Base-by-base conservation (phyloP, 2,113 vertebrate species). In the Ptychochromis oligacanthus region DNA sequence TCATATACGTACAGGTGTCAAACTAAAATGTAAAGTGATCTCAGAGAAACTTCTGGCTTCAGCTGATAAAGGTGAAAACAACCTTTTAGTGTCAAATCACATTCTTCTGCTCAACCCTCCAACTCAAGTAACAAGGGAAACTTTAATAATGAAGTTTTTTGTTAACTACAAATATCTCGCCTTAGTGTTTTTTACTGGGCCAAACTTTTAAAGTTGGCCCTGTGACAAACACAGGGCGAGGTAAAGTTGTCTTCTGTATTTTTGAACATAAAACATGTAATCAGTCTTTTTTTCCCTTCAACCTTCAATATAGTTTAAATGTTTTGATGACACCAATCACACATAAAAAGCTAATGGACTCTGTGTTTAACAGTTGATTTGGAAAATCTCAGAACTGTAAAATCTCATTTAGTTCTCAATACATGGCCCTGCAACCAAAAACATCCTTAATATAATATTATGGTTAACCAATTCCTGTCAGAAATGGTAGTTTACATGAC, bases 341-440 rank as follows among this genome's bases (percentile, higher is more conserved):
- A 26, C 0, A 0, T 31, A 52, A 72, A 6, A 70, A 72, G 24
- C 31, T 13, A 20, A n/a, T 20, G 13, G 28, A 56, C 52, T 14
- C n/a, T 14, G 13, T 54, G 43, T 31, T 54, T n/a, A 72, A 72
- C 43, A 54, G 46, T 26, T 14, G 46, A 54, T 72, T 46, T 31
- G 26, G 17, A 31, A 17, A 17, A 72, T 15, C 20, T 14, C 20
- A 52, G 28, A 20, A 52, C 17, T 52, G 11, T 72, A 18, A 70
- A 49, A 28, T 72, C 18, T 52, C 17, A 26, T 72, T 72, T 12
- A 54, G 18, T 72, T 72, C 17, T 31, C 67, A 72, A 5, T n/a
- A 52, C 26, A n/a, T 72, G 24, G 46, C 31, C 65, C 43, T 70
- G 43, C 3, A 49, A 22, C 17, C 24, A 0, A 72, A 52, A 52